These are phyloP conservation scores for Orthosia cruda DNA, from an alignment of 2,888 invertebrate genomes.

Conservation along the genomic window DNA sequence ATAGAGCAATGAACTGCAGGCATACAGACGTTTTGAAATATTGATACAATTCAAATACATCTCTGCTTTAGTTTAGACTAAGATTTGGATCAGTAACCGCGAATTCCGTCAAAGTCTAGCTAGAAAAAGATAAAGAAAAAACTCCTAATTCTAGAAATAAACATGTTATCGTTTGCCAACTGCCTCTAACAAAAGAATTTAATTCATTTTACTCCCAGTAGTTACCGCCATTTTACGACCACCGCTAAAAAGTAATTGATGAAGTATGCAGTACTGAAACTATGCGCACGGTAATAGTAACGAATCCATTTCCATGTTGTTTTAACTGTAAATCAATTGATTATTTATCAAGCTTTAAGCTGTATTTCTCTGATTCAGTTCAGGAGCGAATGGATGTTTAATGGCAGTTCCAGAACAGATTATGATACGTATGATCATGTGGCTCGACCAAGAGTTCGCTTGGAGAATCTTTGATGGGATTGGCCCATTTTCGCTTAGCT, in stretches of 20 bases:
- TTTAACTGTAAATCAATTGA: slow-evolving; percentile 21
- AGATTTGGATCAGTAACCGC: not conserved
- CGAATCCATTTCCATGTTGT: slow-evolving; percentile 12
- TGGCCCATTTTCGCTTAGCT: not conserved
- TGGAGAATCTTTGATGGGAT: not conserved
- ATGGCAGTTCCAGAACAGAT: not conserved
- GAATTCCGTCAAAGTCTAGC: not conserved
- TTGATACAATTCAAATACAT: not conserved
- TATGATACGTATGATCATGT: not conserved
- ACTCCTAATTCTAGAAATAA: not conserved
- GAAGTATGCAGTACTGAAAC: slow-evolving; percentile 20
- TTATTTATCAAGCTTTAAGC: slow-evolving; percentile 14
- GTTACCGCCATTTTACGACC: slow-evolving; percentile 32
- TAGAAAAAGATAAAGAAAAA: not conserved
- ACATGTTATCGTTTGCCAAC: not conserved
- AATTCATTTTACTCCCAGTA: slow-evolving; percentile 19
- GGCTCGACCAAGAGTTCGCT: not conserved
- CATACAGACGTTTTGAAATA: not conserved
- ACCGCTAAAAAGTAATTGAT: slow-evolving; percentile 25
- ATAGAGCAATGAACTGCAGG: slow-evolving; percentile 20
- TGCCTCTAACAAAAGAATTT: slow-evolving; percentile 16
- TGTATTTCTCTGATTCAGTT: not conserved
- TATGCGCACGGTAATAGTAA: slow-evolving; percentile 18
- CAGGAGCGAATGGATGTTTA: not conserved
- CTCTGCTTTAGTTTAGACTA: not conserved